These are phyloP conservation scores for Amphiprion clarkii DNA, from an alignment of 2,797 vertebrate species.

Conservation along the genomic window DNA sequence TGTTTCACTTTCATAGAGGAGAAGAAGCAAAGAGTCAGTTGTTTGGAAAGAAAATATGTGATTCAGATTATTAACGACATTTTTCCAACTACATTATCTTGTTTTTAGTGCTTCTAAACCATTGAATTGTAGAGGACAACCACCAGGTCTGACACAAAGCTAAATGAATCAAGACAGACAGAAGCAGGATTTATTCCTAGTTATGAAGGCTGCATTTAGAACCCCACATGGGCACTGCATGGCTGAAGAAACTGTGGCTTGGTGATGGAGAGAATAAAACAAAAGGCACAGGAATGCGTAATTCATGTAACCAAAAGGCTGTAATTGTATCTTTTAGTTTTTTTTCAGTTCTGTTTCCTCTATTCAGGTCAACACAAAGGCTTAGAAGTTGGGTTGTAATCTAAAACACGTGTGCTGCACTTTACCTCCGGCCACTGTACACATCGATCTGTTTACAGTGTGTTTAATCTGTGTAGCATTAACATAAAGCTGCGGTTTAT, in stretches of 20 bases:
- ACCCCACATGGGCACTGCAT: slow-evolving; percentile 36
- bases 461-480: slow-evolving; percentile 49
- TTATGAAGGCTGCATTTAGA: slow-evolving; percentile 30
- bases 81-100: neutral
- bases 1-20: neutral
- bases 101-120: slow-evolving; percentile 26
- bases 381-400: slow-evolving; percentile 65
- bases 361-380: slow-evolving; percentile 70
- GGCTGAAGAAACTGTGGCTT: slow-evolving; percentile 13
- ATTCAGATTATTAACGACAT: neutral
- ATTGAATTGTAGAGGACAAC: neutral
- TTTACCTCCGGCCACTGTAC: slow-evolving; percentile 26
- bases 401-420: slow-evolving; percentile 62
- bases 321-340: slow-evolving; percentile 68
- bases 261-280: slow-evolving; percentile 49
- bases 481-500: slow-evolving; percentile 21
- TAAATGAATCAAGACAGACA: slow-evolving; percentile 3
- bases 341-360: slow-evolving; percentile 37
- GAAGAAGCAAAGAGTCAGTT: neutral
- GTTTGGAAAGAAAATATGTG: neutral
- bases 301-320: slow-evolving; percentile 57
- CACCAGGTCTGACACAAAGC: slow-evolving; percentile 22
- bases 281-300: slow-evolving; percentile 50
- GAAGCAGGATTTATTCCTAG: slow-evolving; percentile 18
- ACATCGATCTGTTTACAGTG: slow-evolving; percentile 53